These are phyloP conservation scores for Carassius gibelio DNA, from an alignment of 2,113 vertebrate species.

Conservation along the genomic window DNA sequence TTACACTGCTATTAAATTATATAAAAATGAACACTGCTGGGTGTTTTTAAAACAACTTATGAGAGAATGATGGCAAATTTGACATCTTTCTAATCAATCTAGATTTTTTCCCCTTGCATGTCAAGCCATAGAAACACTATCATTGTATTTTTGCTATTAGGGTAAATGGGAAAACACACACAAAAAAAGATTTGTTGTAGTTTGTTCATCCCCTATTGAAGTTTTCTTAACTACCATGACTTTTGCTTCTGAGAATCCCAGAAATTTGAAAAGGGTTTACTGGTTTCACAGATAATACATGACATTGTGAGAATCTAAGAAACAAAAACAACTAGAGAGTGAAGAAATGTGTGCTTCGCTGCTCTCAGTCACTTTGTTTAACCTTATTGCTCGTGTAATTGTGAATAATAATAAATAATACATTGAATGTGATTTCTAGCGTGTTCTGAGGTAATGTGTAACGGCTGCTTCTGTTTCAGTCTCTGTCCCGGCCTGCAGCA, in stretches of 20 bases:
- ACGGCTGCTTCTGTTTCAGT: slow-evolving; percentile 56
- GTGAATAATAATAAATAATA: slow-evolving; percentile 37
- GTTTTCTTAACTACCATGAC: not conserved
- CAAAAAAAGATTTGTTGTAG: not conserved
- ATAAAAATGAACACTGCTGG: not conserved
- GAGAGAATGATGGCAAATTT: not conserved
- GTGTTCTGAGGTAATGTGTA: not conserved
- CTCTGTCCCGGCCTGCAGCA: slow-evolving; percentile 56
- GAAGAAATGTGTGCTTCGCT: not conserved
- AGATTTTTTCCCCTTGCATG: not conserved
- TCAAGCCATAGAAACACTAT: not conserved
- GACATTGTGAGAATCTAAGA: not conserved
- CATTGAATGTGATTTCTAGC: not conserved
- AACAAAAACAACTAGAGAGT: too few relatives aligned
- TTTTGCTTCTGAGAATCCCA: not conserved
- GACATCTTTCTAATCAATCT: not conserved
- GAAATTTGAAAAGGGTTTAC: not conserved
- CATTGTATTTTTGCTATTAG: too few relatives aligned
- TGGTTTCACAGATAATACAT: not conserved
- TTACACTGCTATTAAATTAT: not conserved
- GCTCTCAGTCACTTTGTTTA: not conserved
- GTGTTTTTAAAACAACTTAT: not conserved
- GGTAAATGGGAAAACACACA: too few relatives aligned
- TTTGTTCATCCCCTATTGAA: not conserved
- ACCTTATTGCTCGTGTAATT: not conserved